Evolutionary conservation across 2,797 vertebrate genomes (phyloP), one percentile per base, ranked within the genome.

Genomic region (Gallinago stenura): DNA sequence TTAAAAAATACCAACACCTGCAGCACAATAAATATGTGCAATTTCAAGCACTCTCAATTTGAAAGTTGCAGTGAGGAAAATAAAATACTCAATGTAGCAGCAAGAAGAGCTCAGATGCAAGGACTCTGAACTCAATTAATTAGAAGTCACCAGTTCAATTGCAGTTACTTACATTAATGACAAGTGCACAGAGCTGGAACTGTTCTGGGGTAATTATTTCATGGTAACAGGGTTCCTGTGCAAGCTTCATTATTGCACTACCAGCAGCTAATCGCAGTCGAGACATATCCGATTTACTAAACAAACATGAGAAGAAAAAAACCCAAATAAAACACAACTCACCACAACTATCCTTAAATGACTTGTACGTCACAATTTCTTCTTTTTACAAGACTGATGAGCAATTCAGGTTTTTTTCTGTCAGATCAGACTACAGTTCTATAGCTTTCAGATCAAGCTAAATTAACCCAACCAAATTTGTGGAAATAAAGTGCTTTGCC

Each of bases 151-250:
- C 70, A 83, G 60, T 54, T 81, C 48, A 83, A 92, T 83, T 96
- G 46, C 53, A 89, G 65, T 85, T 96, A 98, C 99, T 99, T 97
- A 99, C 99, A 92, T 99, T 99, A 98, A 99, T 99, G 88, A 99
- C 99, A 45, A 99, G 98, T 65, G 99, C 99, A 96, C 99, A 99
- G 92, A 99, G 99, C 97, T 99, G 99, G 97, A 99, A 99, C 97
- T 99, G 99, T 97, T 99, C 99, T 76, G 99, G 99, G 76, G 99
- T 99, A 98, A 99, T 99, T 98, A 99, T 99, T 98, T 99, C 99
- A 97, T 99, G 99, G 98, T 99, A 99, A 98, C 99, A 99, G 78
- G 99, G 99, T 96, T 99, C 99, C 97, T 99, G 99, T 83, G 99
- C 99, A 98, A 99, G 98, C 98, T 99, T 99, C 99, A 99, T 99